Evolutionary conservation across 2,113 vertebrate genomes (phyloP).

Genomic region (Isurus oxyrinchus): DNA sequence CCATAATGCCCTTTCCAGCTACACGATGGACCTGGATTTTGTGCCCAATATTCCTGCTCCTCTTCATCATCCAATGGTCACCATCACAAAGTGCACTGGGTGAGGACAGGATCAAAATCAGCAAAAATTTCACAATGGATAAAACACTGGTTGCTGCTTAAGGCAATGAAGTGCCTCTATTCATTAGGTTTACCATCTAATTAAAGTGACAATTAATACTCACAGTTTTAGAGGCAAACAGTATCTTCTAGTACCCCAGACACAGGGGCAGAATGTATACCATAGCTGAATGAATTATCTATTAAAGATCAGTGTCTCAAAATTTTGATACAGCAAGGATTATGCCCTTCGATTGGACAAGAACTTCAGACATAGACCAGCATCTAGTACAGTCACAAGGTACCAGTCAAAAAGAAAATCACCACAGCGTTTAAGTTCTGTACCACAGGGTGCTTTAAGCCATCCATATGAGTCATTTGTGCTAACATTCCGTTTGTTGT

Average conservation of each 20-base stretch:
- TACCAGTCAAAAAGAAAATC: slow-evolving; percentile 2
- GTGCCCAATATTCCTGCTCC: background rate
- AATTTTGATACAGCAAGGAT: background rate
- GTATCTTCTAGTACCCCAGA: background rate
- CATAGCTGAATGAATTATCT: background rate
- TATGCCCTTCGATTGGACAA: background rate
- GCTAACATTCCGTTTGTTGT: background rate
- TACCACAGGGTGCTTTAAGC: background rate
- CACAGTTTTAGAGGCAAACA: background rate
- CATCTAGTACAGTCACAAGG: background rate
- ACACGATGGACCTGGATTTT: background rate
- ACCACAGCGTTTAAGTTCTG: background rate
- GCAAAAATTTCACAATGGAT: background rate
- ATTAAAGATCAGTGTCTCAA: background rate
- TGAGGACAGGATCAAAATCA: background rate
- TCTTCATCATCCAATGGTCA: background rate
- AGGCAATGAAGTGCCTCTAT: background rate
- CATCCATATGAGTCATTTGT: slow-evolving; percentile 13
- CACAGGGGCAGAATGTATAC: background rate
- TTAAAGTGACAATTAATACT: background rate
- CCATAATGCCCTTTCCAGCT: background rate
- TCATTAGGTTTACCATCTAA: background rate
- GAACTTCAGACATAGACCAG: background rate
- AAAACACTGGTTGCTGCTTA: background rate
- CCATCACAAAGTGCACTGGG: background rate